Evolutionary conservation across 2,797 vertebrate genomes (phyloP).

Genomic region (Xiphophorus birchmanni): DNA sequence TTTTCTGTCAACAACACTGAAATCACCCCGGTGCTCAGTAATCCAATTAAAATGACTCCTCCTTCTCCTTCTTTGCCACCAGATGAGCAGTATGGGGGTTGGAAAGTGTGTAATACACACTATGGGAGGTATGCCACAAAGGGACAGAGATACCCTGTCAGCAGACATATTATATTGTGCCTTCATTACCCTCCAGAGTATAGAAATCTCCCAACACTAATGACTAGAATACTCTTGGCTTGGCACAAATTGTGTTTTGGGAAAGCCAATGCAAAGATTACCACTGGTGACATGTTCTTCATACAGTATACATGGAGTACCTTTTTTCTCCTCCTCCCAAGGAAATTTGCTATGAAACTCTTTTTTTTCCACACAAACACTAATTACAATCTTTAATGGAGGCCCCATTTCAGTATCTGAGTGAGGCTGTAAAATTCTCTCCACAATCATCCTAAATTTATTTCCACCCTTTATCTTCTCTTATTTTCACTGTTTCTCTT

Average conservation of each 20-base stretch:
- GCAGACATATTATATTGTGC: conserved; percentile 57
- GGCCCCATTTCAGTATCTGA: conserved; percentile 69
- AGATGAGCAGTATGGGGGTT: conserved; percentile 59
- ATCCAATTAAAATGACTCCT: conserved; percentile 74
- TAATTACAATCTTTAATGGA: conserved; percentile 86
- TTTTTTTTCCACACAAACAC: conserved; percentile 79
- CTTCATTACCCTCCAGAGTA: conserved; percentile 60
- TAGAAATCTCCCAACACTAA: conserved; percentile 50
- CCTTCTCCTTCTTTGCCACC: conserved; percentile 27
- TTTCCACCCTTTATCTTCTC: conserved; percentile 46
- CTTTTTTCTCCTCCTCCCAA: conserved; percentile 47
- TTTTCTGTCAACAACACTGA: conserved; percentile 52
- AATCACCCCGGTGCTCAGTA: conserved; percentile 59
- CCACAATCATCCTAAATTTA: conserved; percentile 78
- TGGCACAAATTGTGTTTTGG: conserved; percentile 41
- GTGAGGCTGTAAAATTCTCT: conserved; percentile 68
- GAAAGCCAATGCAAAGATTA: conserved; percentile 21
- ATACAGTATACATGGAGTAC: conserved; percentile 13
- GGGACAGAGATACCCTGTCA: conserved; percentile 54
- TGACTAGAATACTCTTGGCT: conserved; percentile 48
- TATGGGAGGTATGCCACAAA: conserved; percentile 63
- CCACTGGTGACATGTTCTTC: conserved; percentile 26
- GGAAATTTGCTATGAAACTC: conserved; percentile 70
- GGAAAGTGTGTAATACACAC: conserved; percentile 64
- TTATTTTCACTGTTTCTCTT: conserved; percentile 44